A percentile compares a stretch with the other conserved stretches of the same genome.
Evolutionary conservation across 2,888 invertebrate genomes (phyloP).

Genomic region (Torymus texanus): DNA sequence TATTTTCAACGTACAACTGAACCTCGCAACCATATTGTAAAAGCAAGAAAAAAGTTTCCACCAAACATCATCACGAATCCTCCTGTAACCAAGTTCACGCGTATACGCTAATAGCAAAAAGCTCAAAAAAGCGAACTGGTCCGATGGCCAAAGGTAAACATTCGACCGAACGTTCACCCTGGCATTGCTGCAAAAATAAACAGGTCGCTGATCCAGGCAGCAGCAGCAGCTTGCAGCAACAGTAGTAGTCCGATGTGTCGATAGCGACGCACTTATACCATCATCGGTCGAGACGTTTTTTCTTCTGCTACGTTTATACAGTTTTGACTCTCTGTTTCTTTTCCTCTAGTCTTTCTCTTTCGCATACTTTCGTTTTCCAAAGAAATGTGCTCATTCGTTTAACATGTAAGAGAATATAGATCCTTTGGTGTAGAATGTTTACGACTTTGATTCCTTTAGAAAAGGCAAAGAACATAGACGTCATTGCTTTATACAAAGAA

Average conservation of each 20-base stretch:
- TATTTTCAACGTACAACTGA: no score
- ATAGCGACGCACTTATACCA: constrained; percentile 29
- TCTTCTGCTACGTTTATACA: not conserved
- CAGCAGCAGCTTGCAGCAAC: constrained; percentile 21
- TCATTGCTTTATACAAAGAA: no score
- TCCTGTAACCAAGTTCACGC: not conserved
- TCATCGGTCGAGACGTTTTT: not conserved
- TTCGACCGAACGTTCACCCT: constrained; percentile 71
- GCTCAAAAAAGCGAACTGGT: constrained; percentile 34
- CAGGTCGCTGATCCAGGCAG: constrained; percentile 64
- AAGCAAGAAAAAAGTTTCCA: not conserved
- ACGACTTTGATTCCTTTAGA: no score
- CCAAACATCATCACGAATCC: not conserved
- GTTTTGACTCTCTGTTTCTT: constrained; percentile 11
- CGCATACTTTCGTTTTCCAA: constrained; percentile 1
- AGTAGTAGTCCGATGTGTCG: not conserved
- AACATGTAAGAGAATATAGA: not conserved
- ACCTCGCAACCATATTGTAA: not conserved
- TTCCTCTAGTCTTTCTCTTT: not conserved
- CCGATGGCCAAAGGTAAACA: constrained; percentile 67
- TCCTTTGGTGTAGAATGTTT: no score
- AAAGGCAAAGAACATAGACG: no score
- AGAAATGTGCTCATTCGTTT: not conserved
- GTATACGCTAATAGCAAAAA: constrained; percentile 31
- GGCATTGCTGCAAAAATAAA: constrained; percentile 73